A percentile compares a stretch with the other conserved stretches of the same genome.
These are phyloP conservation scores for Perithous albicinctus DNA, from an alignment of 2,888 invertebrate genomes.

Conservation along the genomic window DNA sequence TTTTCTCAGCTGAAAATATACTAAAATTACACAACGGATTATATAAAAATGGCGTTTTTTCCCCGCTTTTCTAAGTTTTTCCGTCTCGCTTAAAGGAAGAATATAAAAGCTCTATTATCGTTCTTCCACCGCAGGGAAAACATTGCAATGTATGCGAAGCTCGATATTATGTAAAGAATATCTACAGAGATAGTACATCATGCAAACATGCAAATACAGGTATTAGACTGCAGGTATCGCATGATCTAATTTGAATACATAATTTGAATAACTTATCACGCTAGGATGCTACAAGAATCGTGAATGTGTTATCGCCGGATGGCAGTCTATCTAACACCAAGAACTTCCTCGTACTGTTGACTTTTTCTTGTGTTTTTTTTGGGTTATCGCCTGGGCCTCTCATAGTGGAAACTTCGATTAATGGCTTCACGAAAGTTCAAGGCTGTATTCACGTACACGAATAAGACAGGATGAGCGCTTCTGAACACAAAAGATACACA, in stretches of 20 bases:
- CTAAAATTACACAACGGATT: too few species aligned
- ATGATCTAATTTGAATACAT: slow-evolving; percentile 69
- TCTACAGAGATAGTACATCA: not conserved
- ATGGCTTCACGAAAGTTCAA: slow-evolving; percentile 72
- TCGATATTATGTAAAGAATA: not conserved
- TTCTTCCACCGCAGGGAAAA: not conserved
- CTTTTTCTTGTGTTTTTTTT: slow-evolving; percentile 16
- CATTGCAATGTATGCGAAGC: not conserved
- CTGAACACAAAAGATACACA: too few species aligned
- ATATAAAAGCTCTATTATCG: not conserved
- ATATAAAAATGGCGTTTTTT: too few species aligned
- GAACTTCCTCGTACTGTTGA: slow-evolving; percentile 14
- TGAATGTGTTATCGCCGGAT: slow-evolving; percentile 43
- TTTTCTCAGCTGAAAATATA: too few species aligned
- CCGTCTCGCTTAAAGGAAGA: not conserved
- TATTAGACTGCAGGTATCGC: slow-evolving; percentile 57
- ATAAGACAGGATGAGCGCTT: slow-evolving; percentile 24
- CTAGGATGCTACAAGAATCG: slow-evolving; percentile 24
- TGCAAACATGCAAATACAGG: slow-evolving; percentile 7
- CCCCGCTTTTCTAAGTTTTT: too few species aligned
- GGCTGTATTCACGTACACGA: slow-evolving; percentile 54
- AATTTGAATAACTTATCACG: slow-evolving; percentile 70
- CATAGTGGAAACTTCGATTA: slow-evolving; percentile 66
- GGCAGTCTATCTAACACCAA: slow-evolving; percentile 16
- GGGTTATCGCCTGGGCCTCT: slow-evolving; percentile 28